Evolutionary conservation across 2,797 vertebrate species (phyloP).

Genomic region (Mareca strepera): DNA sequence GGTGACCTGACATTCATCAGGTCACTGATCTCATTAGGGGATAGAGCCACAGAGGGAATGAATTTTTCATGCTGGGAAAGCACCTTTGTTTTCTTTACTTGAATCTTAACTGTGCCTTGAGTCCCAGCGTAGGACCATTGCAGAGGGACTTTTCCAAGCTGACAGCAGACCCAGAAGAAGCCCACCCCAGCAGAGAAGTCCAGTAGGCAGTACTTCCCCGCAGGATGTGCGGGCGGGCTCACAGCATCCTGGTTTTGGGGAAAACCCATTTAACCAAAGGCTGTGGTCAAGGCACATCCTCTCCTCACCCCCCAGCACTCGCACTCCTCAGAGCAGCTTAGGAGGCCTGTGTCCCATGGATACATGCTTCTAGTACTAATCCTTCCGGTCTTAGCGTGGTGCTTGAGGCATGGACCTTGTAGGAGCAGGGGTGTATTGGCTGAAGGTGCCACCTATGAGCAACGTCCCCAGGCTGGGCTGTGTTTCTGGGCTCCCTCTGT

Average conservation of each 20-base stretch:
- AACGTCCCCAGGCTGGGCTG: neutral
- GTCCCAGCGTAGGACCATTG: neutral
- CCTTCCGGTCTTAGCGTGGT: neutral
- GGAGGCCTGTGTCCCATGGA: neutral
- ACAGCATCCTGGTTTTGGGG: neutral
- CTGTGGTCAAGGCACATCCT: accelerated
- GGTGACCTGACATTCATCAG: neutral
- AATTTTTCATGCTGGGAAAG: neutral
- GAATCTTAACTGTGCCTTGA: neutral
- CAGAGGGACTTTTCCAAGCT: neutral
- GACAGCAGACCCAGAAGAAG: neutral
- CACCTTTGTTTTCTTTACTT: neutral
- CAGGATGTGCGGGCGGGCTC: accelerated
- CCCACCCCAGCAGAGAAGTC: neutral
- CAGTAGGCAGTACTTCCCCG: neutral
- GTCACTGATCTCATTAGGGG: neutral
- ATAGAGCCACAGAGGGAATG: neutral
- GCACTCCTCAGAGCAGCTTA: accelerated
- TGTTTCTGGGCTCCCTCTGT: neutral
- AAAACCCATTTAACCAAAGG: no score
- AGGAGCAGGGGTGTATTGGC: neutral
- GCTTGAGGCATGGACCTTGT: accelerated
- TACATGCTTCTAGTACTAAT: neutral
- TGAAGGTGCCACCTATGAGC: neutral
- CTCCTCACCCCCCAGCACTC: neutral